Evolutionary conservation across 1,140 invertebrate species (phyloP).

Genomic region (Leptestheria dahalacensis): DNA sequence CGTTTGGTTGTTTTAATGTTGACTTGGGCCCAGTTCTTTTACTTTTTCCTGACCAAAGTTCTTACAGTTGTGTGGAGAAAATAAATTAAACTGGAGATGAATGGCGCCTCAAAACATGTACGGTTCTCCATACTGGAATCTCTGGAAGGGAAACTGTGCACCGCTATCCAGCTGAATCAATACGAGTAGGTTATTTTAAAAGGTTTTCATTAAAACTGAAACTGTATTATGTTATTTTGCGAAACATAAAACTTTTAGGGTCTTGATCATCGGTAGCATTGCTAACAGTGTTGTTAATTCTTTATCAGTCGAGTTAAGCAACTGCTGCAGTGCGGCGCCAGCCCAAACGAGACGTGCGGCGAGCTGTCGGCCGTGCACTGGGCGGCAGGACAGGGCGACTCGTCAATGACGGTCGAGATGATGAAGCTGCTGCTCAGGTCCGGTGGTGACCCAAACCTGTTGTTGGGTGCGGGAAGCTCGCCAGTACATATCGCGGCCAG

Average conservation of each 20-base stretch:
- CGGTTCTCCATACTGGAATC: background rate
- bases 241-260: no score
- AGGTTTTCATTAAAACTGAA: no score
- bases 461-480: conserved; percentile 56
- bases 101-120: background rate
- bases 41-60: no score
- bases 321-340: background rate
- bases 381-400: conserved; percentile 48
- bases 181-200: background rate
- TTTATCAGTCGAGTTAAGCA: background rate
- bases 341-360: background rate
- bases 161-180: background rate
- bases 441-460: conserved; percentile 58
- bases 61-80: no score
- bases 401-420: conserved; percentile 43
- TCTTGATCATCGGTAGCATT: no score
- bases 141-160: background rate
- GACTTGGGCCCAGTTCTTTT: no score
- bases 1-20: background rate
- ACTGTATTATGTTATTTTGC: no score
- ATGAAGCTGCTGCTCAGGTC: conserved; percentile 47
- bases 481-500: conserved; percentile 69
- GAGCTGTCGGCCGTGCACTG: conserved; percentile 44
- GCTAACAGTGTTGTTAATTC: no score
- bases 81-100: no score